Evolutionary conservation across 2,888 invertebrate species (phyloP), one percentile per base, ranked within the genome.

Genomic region (Synergus umbraculus): DNA sequence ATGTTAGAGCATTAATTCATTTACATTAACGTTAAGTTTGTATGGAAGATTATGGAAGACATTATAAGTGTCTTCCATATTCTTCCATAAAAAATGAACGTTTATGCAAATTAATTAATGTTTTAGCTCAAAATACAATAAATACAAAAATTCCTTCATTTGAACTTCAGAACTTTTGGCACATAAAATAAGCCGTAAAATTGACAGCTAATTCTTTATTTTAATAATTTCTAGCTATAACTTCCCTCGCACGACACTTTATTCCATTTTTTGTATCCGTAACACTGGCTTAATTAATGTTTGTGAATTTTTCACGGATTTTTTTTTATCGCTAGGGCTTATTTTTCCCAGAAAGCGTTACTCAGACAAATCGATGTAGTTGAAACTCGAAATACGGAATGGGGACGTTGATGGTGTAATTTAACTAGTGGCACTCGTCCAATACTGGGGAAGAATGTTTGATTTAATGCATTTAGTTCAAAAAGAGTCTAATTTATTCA

Each of bases 351-450:
- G 22, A 12, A 60, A 60, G 22, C 60, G 22, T 60, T 60, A 60
- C 18, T 60, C 12, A 18, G 60, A 60, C 60, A 22, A 60, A 60
- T 60, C 22, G 22, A 60, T 60, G 60, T 22, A 22, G 22, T 12
- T 4, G 22, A 60, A 60, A 60, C 60, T 60, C 12, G 60, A 60
- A 60, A 22, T 22, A 60, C 22, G 12, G 22, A 60, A 60, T 22
- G 22, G 60, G 22, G 18, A 60, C 60, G 10, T 22, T 60, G 60
- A 60, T 22, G 60, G 22, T 60, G 22, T 22, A 60, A 60, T 60
- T 60, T 22, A 60, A 22, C 60, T 60, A 12, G 60, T 60, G 60
- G 60, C 60, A 60, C 5, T 60, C 60, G 60, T 60, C 60, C 60
- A 60, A 60, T 60, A 60, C 22, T 60, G 12, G 60, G 22, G 10